Conservation (phyloP, 2,797 vertebrate species). For the Sphenopsis melanotis region DNA sequence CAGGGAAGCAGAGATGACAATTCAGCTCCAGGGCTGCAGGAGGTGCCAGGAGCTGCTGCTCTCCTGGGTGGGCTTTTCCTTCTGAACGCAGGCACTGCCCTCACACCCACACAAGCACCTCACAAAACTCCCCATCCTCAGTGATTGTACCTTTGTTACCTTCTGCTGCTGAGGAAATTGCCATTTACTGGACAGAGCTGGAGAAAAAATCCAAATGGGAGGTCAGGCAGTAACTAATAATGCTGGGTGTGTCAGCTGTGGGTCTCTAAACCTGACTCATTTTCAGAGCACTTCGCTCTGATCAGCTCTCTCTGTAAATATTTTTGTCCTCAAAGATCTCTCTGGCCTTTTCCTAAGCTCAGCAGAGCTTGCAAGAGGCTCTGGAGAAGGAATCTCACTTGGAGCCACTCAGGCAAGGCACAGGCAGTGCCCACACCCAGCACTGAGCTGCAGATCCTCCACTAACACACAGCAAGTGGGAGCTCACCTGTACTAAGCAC, state of each 20-base stretch:
- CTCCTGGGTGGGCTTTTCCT: neutral
- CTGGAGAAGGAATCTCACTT: neutral
- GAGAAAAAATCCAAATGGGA: neutral
- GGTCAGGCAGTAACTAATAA: neutral
- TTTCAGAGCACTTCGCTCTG: neutral
- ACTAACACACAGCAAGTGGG: neutral
- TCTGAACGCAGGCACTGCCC: neutral
- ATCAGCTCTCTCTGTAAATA: neutral
- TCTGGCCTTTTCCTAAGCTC: neutral
- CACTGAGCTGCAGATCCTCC: neutral
- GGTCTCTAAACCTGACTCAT: neutral
- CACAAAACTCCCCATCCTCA: neutral
- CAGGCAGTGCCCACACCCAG: neutral
- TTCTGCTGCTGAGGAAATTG: neutral
- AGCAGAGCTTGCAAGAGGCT: neutral
- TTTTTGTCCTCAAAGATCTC: neutral
- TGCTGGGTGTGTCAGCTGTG: neutral
- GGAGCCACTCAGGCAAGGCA: neutral
- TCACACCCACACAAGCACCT: neutral
- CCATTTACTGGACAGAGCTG: neutral
- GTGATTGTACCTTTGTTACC: neutral
- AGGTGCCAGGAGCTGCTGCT: neutral
- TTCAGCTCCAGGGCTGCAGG: neutral
- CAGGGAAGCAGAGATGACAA: rapidly evolving
- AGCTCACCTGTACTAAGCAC: neutral